phyloP scores from a whole-genome alignment of 2,113 vertebrate species.

The Tautogolabrus adspersus region DNA sequence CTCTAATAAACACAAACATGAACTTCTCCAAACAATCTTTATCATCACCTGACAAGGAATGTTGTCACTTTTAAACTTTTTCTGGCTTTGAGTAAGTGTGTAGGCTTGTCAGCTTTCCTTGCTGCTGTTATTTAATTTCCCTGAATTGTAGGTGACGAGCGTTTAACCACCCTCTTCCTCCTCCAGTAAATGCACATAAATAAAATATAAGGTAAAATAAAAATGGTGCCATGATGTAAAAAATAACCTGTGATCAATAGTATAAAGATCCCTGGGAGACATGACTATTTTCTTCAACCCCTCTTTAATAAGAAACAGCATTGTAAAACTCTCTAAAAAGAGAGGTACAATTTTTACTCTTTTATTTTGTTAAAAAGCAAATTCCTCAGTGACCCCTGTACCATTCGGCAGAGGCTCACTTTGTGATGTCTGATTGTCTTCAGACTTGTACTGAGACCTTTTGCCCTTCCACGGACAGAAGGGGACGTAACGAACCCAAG shows the following conservation, averaged over 20 bases:
- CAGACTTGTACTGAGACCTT: background rate
- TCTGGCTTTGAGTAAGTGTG: too few relatives aligned
- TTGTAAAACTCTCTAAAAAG: background rate
- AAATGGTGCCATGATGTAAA: background rate
- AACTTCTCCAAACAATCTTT: too few relatives aligned
- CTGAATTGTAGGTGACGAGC: too few relatives aligned
- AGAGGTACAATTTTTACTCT: background rate
- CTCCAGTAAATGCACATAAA: background rate
- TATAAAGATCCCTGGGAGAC: too few relatives aligned
- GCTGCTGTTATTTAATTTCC: too few relatives aligned
- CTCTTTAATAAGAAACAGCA: background rate
- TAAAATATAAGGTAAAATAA: background rate
- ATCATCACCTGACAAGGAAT: too few relatives aligned
- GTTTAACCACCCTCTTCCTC: too few relatives aligned
- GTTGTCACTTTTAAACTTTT: too few relatives aligned
- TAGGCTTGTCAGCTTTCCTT: too few relatives aligned
- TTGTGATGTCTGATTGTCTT: background rate
- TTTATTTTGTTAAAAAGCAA: background rate
- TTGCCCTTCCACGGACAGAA: conserved; percentile 78
- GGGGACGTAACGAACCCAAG: conserved; percentile 82
- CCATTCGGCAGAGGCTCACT: background rate
- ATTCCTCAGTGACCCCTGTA: background rate
- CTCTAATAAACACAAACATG: too few relatives aligned
- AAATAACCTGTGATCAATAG: background rate
- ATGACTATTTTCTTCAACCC: background rate